Conservation (phyloP, 2,888 invertebrate genomes). For the Mamestra brassicae region DNA sequence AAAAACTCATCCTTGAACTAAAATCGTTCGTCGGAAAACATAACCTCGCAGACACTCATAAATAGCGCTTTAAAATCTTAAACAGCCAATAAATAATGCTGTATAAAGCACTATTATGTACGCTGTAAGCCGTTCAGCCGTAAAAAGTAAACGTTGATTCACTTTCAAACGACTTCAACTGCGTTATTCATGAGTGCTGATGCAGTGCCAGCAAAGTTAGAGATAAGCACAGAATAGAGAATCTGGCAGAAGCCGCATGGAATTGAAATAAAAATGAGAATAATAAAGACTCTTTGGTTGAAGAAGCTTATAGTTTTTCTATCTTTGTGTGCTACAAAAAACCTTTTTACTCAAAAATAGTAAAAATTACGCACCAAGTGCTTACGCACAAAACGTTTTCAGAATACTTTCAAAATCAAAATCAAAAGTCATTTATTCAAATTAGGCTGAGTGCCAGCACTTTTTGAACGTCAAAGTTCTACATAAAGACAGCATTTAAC, state of each 20-base stretch:
- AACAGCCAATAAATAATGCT: conserved; percentile 17
- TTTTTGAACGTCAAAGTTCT: too few species aligned
- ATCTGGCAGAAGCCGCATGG: conserved; percentile 2
- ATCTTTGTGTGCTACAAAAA: too few species aligned
- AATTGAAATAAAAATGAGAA: not conserved
- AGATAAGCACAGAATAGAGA: conserved; percentile 39
- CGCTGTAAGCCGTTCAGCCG: conserved; percentile 38
- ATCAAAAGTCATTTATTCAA: too few species aligned
- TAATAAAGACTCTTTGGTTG: not conserved
- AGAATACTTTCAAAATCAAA: too few species aligned
- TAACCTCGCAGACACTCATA: not conserved
- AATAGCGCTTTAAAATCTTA: conserved; percentile 17
- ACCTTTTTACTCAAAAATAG: too few species aligned
- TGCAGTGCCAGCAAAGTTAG: conserved; percentile 61
- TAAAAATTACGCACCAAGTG: too few species aligned
- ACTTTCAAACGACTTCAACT: conserved; percentile 56
- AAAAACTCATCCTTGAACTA: not conserved
- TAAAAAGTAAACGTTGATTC: conserved; percentile 63
- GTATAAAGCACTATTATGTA: conserved; percentile 37
- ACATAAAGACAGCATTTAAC: too few species aligned
- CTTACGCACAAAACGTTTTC: too few species aligned
- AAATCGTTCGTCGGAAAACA: not conserved
- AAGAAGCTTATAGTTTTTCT: too few species aligned
- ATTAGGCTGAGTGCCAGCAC: too few species aligned
- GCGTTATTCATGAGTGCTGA: conserved; percentile 67